A percentile compares a stretch with the other conserved stretches of the same genome.
phyloP scores from a whole-genome alignment of 2,888 invertebrate genomes.

The Tubulanus polymorphus region DNA sequence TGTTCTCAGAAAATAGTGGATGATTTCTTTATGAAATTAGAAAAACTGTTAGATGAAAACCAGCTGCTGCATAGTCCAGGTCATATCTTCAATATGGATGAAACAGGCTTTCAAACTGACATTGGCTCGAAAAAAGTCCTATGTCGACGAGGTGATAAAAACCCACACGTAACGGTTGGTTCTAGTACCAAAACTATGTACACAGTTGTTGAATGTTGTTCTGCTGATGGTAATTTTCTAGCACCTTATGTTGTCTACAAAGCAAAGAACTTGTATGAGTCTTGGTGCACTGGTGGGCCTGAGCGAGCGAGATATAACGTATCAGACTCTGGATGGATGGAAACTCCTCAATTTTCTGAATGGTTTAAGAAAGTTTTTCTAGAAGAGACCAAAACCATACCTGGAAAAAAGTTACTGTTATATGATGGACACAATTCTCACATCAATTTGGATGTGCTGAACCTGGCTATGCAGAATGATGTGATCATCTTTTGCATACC shows the following conservation, averaged over 20 bases:
- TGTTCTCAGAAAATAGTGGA: conserved; percentile 12
- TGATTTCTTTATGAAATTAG: conserved; percentile 11
- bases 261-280: conserved; percentile 14
- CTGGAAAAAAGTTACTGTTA: conserved; percentile 1
- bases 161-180: conserved; percentile 10
- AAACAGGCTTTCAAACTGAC: conserved; percentile 14
- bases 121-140: conserved; percentile 10
- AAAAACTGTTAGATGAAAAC: no score
- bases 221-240: conserved; percentile 13
- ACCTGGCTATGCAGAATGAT: conserved; percentile 6
- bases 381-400: not conserved
- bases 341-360: conserved; percentile 5
- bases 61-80: no score
- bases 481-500: conserved; percentile 12
- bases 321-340: not conserved
- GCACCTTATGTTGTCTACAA: conserved; percentile 18
- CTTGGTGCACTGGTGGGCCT: conserved; percentile 14
- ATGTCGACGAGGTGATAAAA: conserved; percentile 8
- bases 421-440: conserved; percentile 15
- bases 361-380: conserved; percentile 13
- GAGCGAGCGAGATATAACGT: conserved; percentile 1
- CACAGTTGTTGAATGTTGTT: conserved; percentile 14
- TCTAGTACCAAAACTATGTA: conserved; percentile 12
- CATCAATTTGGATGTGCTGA: not conserved
- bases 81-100: conserved; percentile 15